phyloP scores from a whole-genome alignment of 2,888 invertebrate genomes.

The Lepidonotus clava region DNA sequence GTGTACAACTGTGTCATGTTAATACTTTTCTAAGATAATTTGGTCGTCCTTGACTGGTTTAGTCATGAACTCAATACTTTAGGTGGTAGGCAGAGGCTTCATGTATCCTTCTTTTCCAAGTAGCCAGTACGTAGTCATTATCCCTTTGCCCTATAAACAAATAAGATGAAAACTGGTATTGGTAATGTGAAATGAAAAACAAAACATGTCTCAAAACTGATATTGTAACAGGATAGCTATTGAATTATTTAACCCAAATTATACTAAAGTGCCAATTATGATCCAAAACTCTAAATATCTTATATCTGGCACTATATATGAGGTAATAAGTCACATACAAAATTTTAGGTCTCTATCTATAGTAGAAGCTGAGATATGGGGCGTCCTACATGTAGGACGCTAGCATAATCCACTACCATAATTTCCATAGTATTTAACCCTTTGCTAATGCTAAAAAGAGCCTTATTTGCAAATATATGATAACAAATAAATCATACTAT shows the following conservation, averaged over 20 bases:
- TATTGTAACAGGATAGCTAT: background rate
- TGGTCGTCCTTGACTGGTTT: too few species aligned
- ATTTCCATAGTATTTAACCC: too few species aligned
- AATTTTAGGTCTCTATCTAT: background rate
- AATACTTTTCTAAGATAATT: too few species aligned
- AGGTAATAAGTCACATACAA: background rate
- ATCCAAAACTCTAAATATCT: background rate
- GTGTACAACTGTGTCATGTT: too few species aligned
- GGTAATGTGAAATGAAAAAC: background rate
- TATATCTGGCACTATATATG: background rate
- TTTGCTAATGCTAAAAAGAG: too few species aligned
- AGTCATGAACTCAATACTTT: too few species aligned
- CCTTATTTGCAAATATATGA: too few species aligned
- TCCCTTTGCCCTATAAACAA: constrained; percentile 2
- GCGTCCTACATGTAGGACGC: too few species aligned
- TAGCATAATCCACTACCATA: too few species aligned
- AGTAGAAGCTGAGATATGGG: too few species aligned
- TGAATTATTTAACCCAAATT: background rate
- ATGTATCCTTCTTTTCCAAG: constrained; percentile 20
- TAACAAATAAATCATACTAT: too few species aligned
- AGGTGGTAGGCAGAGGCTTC: constrained; percentile 22
- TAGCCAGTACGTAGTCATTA: constrained; percentile 12
- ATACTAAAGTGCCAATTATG: background rate
- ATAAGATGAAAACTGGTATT: background rate
- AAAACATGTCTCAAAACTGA: background rate